phyloP scores from a whole-genome alignment of 2,797 vertebrate genomes.

The Microcaecilia unicolor region DNA sequence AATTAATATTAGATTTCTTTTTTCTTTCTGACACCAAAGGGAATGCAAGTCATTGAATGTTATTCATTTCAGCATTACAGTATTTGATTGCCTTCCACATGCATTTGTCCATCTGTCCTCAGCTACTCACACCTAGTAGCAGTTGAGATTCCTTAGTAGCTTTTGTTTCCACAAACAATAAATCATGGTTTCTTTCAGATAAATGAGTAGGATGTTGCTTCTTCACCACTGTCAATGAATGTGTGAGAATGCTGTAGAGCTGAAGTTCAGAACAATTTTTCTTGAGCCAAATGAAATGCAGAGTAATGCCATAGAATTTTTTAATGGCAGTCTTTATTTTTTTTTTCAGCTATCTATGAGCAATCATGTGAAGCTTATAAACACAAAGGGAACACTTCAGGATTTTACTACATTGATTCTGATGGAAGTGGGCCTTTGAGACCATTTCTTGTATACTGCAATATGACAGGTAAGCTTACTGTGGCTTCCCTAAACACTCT shows the following conservation, averaged over 20 bases:
- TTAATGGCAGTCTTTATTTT: conserved; percentile 10
- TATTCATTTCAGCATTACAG: background rate
- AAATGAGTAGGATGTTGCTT: background rate
- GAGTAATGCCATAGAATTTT: conserved; percentile 7
- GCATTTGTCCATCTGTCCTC: background rate
- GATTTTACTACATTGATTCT: conserved; percentile 78
- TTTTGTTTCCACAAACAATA: background rate
- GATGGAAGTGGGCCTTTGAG: conserved; percentile 84
- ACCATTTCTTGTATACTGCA: conserved; percentile 82
- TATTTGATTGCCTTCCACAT: background rate
- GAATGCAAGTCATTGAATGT: background rate
- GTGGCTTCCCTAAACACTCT: conserved; percentile 9
- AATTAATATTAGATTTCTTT: background rate
- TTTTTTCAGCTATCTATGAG: conserved; percentile 74
- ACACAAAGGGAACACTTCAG: conserved; percentile 81
- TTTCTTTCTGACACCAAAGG: conserved; percentile 1
- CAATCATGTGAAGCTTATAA: conserved; percentile 92
- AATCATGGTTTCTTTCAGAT: background rate
- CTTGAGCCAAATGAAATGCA: conserved; percentile 6
- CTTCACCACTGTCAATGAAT: background rate
- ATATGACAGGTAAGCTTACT: conserved; percentile 81
- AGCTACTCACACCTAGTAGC: background rate
- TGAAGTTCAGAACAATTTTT: background rate
- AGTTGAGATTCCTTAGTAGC: background rate
- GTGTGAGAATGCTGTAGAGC: background rate